Percentiles rank a stretch among this genome's conserved stretches.
Evolutionary conservation across 2,113 vertebrate species (phyloP).

Genomic region (Calonectris borealis): DNA sequence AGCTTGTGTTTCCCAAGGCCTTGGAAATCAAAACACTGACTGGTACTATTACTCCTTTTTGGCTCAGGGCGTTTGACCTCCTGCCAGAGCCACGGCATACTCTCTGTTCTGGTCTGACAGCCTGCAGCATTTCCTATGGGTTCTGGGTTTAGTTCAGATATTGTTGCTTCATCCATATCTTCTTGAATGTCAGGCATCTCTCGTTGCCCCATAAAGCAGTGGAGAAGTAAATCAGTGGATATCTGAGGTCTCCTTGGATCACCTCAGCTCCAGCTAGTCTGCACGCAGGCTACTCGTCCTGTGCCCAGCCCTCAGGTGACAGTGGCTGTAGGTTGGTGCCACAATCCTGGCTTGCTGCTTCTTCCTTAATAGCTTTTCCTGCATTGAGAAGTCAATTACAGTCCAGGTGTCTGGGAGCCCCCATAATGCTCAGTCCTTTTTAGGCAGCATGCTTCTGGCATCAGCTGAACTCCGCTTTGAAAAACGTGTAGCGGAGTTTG

Average conservation of each 20-base stretch:
- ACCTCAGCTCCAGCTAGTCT: background rate
- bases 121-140: background rate
- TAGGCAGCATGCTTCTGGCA: background rate
- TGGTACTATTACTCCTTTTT: background rate
- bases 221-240: background rate
- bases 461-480: background rate
- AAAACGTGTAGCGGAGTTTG: background rate
- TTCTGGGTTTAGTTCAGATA: background rate
- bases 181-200: background rate
- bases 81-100: background rate
- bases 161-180: background rate
- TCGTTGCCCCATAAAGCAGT: background rate
- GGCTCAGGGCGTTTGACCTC: background rate
- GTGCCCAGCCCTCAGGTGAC: background rate
- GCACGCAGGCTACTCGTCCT: background rate
- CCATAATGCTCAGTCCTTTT: background rate
- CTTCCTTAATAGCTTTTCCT: background rate
- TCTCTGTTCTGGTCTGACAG: background rate
- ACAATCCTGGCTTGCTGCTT: background rate
- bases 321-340: background rate
- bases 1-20: conserved; percentile 3
- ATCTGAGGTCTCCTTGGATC: background rate
- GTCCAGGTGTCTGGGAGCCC: background rate
- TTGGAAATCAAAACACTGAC: conserved; percentile 29
- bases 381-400: background rate